These are phyloP conservation scores for Oncorhynchus clarkii DNA, from an alignment of 2,113 vertebrate genomes.

Conservation along the genomic window DNA sequence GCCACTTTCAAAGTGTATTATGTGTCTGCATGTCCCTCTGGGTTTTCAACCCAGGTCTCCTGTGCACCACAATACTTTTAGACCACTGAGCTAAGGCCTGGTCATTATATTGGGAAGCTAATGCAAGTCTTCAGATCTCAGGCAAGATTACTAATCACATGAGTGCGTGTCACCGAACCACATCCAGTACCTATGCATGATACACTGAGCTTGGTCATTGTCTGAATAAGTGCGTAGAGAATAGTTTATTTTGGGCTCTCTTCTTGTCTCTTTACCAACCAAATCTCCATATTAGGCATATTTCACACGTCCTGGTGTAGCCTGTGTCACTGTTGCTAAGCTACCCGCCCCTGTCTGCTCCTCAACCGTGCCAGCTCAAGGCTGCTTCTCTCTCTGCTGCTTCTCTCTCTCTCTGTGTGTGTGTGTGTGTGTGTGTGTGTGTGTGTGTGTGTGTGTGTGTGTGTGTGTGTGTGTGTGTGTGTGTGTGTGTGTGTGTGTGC, in stretches of 20 bases:
- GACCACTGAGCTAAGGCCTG: too few relatives aligned
- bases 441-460: background rate
- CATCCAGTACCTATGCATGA: background rate
- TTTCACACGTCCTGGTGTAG: constrained; percentile 1
- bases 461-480: background rate
- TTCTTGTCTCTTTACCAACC: background rate
- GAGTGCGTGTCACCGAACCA: too few relatives aligned
- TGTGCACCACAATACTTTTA: too few relatives aligned
- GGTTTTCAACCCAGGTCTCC: too few relatives aligned
- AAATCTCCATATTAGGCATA: constrained; percentile 2
- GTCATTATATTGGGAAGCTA: too few relatives aligned
- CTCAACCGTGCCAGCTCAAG: background rate
- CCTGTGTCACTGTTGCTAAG: constrained; percentile 35
- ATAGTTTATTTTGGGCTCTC: constrained; percentile 1
- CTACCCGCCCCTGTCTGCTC: constrained; percentile 17
- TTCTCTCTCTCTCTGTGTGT: too few relatives aligned
- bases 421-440: background rate
- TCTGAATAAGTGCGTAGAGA: background rate
- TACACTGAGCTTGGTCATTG: background rate
- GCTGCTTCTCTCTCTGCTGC: background rate
- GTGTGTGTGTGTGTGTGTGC: too few relatives aligned
- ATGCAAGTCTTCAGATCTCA: too few relatives aligned
- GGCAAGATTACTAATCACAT: too few relatives aligned
- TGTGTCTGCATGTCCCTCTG: too few relatives aligned
- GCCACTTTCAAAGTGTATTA: too few relatives aligned